Evolutionary conservation across 1,140 invertebrate species (phyloP).

Genomic region (Bicyclus anynana): DNA sequence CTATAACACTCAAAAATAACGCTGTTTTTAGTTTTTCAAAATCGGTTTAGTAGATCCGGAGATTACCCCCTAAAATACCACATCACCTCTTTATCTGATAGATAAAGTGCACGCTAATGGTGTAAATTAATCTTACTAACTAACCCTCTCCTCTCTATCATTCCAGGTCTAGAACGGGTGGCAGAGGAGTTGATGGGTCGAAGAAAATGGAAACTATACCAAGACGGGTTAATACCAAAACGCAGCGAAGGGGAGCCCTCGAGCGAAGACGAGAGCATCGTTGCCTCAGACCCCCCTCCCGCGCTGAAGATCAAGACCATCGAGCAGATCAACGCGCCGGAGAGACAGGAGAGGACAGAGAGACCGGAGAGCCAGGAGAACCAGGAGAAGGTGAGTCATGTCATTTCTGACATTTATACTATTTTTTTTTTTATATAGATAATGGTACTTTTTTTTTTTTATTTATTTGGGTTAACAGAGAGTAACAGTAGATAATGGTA

Average conservation of each 20-base stretch:
- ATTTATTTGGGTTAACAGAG: too few relatives aligned
- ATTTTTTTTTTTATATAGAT: too few relatives aligned
- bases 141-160: background rate
- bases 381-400: slow-evolving; percentile 23
- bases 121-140: background rate
- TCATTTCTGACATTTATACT: too few relatives aligned
- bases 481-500: too few relatives aligned
- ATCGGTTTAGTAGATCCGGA: too few relatives aligned
- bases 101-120: too few relatives aligned
- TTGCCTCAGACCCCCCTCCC: slow-evolving; percentile 60
- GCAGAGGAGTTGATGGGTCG: slow-evolving; percentile 97
- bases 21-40: too few relatives aligned
- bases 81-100: too few relatives aligned
- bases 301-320: slow-evolving; percentile 74
- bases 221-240: slow-evolving; percentile 84
- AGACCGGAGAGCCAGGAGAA: slow-evolving; percentile 45
- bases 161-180: slow-evolving; percentile 94
- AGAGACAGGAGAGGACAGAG: slow-evolving; percentile 44
- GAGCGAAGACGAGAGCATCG: slow-evolving; percentile 62
- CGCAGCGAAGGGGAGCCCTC: slow-evolving; percentile 61
- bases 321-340: slow-evolving; percentile 71
- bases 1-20: too few relatives aligned
- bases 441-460: too few relatives aligned
- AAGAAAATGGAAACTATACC: slow-evolving; percentile 95
- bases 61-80: too few relatives aligned